Conservation (phyloP, 2,113 vertebrate genomes). For the Nesoenas mayeri region DNA sequence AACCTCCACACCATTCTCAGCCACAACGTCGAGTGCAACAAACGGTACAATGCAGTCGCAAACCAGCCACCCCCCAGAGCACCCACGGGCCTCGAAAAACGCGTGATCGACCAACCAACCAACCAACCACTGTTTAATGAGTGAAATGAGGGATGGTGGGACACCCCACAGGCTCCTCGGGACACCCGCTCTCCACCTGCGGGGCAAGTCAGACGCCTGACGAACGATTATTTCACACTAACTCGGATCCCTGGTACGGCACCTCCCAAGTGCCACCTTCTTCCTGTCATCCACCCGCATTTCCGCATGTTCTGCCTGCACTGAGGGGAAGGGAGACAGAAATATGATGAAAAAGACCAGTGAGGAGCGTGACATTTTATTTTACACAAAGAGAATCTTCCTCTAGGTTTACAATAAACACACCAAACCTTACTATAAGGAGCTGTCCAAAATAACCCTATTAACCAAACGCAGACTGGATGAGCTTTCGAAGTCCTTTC, state of each 20-base stretch:
- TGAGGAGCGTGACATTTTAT: neutral
- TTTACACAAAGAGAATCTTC: neutral
- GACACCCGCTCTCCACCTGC: neutral
- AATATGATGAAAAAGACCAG: neutral
- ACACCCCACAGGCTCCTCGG: neutral
- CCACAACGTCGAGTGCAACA: neutral
- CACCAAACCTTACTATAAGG: neutral
- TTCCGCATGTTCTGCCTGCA: neutral
- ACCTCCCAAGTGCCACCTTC: neutral
- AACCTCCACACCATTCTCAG: neutral
- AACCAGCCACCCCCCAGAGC: neutral
- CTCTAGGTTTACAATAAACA: neutral
- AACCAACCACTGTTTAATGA: neutral
- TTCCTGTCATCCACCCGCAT: neutral
- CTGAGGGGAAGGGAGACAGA: neutral
- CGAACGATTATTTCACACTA: neutral
- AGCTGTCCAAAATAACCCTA: neutral
- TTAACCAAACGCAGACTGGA: fast-evolving
- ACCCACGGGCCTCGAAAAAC: neutral
- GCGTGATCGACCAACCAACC: neutral
- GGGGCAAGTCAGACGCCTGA: neutral
- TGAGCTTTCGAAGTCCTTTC: too few relatives aligned
- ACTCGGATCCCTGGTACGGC: neutral
- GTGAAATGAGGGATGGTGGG: fast-evolving
- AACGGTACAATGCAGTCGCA: fast-evolving